Base-by-base conservation (phyloP, 2,888 invertebrate genomes). In the Cosmorhoe ocellata region DNA sequence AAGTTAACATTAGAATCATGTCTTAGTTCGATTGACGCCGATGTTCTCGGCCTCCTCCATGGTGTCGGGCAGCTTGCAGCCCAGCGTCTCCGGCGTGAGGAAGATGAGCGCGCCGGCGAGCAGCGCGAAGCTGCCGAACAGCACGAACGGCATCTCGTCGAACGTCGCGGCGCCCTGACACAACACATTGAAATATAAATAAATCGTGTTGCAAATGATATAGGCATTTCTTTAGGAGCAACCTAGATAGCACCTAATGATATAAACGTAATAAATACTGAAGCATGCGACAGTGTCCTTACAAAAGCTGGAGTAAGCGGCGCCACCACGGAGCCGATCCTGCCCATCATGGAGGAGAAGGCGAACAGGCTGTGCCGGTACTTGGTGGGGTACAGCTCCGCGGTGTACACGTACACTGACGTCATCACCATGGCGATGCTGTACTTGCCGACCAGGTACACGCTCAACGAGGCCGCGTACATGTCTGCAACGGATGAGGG, bases 331-430 rank as follows among this genome's bases (percentile, higher is more conserved):
- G 93, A 92, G 0, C 94, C 94, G 38, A 94, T 78, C 24, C 93
- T 84, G 9, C 94, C 94, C 56, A 93, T 83, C 93, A 93, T 93
- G 7, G 93, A 93, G 63, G 93, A 93, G 55, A 92, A 86, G 0
- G 92, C 92, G 43, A 94, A 85, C 55, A 93, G 76, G 33, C 91
- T 92, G 69, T 94, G 93, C 0, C 94, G 82, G 36, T 92, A 80
- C 64, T 90, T 89, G 14, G 94, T 94, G 4, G 94, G 94, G 70
- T 93, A 94, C 69, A 94, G 79, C 79, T 94, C 94, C 2, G 93
- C 88, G 0, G 93, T 93, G 67, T 92, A 93, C 64, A 93, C 88
- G 71, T 93, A 93, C 45, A 93, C 69, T 3, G 91, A 84, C 39
- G 92, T 90, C 67, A 92, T 92, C 14, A 93, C 91, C 46, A 91